Evolutionary conservation across 2,888 invertebrate species (phyloP).

Genomic region (Nebria salina): DNA sequence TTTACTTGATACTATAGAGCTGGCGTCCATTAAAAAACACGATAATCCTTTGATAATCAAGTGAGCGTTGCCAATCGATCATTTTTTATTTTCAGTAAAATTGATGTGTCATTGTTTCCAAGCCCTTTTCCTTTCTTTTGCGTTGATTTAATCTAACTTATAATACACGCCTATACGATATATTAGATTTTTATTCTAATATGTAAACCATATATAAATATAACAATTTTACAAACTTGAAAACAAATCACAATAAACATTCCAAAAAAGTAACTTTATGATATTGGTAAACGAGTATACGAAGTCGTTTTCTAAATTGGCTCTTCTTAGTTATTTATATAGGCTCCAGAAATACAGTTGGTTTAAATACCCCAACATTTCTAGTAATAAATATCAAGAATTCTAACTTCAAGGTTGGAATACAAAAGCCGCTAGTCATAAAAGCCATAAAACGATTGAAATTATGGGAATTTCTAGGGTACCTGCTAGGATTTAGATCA

Average conservation of each 20-base stretch:
- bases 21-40: conserved; percentile 53
- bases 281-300: background rate
- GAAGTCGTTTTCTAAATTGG: background rate
- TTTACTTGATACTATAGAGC: conserved; percentile 18
- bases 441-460: conserved; percentile 14
- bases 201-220: background rate
- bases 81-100: conserved; percentile 60
- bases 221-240: background rate
- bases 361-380: background rate
- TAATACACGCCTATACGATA: conserved; percentile 13
- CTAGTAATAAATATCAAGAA: background rate
- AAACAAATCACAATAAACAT: background rate
- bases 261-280: background rate
- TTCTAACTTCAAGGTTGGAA: background rate
- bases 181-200: conserved; percentile 36
- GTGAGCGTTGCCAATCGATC: conserved; percentile 62
- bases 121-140: conserved; percentile 31
- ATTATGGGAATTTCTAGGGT: background rate
- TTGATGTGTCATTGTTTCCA: conserved; percentile 59
- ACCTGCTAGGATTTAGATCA: conserved; percentile 15
- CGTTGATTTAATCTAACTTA: conserved; percentile 20
- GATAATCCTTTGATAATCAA: conserved; percentile 62
- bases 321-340: background rate
- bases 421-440: background rate
- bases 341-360: background rate